A percentile compares a stretch with the other conserved stretches of the same genome.
These are phyloP conservation scores for Xenotilapia longispinis DNA, from an alignment of 2,113 vertebrate species.

Conservation along the genomic window DNA sequence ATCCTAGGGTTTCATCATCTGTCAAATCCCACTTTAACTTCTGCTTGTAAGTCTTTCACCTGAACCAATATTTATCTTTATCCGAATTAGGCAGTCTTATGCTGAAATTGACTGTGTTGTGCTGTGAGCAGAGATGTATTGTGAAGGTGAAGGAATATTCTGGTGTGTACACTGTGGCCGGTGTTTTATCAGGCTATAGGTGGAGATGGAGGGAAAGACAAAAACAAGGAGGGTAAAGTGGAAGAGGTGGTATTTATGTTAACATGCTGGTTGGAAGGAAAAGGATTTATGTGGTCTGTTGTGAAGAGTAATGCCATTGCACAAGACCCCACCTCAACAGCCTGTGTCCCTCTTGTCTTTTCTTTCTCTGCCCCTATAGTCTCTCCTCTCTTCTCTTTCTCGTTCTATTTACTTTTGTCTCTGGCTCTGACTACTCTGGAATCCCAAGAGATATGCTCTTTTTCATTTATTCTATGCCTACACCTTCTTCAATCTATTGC, in stretches of 20 bases:
- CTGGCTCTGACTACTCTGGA: background rate
- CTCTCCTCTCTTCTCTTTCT: background rate
- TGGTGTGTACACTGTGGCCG: background rate
- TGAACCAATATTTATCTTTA: background rate
- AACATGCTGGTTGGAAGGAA: slow-evolving; percentile 7
- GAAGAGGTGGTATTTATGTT: slow-evolving; percentile 41
- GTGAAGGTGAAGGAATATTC: background rate
- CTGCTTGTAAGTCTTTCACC: background rate
- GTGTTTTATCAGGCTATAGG: slow-evolving; percentile 6
- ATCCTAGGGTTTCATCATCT: background rate
- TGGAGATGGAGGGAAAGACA: background rate
- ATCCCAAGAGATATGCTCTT: background rate
- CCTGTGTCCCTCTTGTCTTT: background rate
- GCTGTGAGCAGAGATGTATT: background rate
- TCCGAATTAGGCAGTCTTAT: background rate
- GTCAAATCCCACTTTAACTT: background rate
- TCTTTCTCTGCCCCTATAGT: background rate
- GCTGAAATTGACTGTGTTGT: background rate
- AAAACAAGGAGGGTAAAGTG: background rate
- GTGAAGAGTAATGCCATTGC: slow-evolving; percentile 38
- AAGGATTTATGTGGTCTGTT: slow-evolving; percentile 18
- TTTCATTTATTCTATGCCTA: slow-evolving; percentile 30
- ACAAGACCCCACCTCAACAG: background rate
- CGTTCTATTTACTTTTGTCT: slow-evolving; percentile 38
- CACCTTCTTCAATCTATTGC: slow-evolving; percentile 1